Conservation (phyloP, 2,113 vertebrate species). For the Neolamprologus fasciatus region DNA sequence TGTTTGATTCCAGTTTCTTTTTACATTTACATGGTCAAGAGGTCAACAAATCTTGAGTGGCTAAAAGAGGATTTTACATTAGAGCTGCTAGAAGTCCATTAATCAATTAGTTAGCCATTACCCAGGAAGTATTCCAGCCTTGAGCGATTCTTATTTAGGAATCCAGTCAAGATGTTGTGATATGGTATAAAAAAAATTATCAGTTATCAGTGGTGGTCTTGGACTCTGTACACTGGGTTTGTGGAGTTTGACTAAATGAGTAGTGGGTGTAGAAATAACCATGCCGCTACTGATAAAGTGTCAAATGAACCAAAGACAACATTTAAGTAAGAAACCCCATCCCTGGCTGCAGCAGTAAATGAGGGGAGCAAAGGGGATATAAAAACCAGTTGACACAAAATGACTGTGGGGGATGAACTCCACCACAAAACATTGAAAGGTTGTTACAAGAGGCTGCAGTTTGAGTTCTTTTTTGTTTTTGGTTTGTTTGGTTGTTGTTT, state of each 20-base stretch:
- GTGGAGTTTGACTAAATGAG: not conserved
- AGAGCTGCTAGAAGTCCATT: not conserved
- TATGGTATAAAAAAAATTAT: rapidly evolving
- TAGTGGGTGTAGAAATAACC: not conserved
- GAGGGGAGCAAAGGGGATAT: not conserved
- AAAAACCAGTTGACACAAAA: not conserved
- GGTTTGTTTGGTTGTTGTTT: not conserved
- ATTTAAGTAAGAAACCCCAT: not conserved
- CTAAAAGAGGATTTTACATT: not conserved
- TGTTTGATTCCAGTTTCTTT: not conserved
- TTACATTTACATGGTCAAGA: not conserved
- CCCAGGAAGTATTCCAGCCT: not conserved
- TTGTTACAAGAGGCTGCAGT: not conserved
- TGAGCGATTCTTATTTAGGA: not conserved
- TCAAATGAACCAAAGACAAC: not conserved
- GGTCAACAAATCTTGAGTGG: not conserved
- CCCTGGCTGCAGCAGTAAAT: not conserved
- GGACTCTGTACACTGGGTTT: not conserved
- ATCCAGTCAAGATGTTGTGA: not conserved
- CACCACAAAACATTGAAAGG: not conserved
- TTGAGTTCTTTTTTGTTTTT: not conserved
- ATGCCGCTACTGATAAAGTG: not conserved
- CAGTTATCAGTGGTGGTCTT: not conserved
- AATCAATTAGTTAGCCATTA: not conserved
- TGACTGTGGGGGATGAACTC: not conserved